phyloP scores from a whole-genome alignment of 2,888 invertebrate species.

The Agrotis puta region DNA sequence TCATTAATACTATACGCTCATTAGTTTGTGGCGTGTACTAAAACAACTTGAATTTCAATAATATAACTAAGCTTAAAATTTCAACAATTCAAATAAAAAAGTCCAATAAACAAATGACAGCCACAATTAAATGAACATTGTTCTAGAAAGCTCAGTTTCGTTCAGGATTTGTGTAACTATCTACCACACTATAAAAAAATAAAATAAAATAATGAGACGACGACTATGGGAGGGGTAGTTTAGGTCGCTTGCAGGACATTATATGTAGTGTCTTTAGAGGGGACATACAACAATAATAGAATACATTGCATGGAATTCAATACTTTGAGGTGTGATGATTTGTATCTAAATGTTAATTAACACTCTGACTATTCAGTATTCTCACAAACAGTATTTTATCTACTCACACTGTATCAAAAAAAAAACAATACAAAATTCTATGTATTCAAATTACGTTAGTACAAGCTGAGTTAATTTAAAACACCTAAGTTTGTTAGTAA shows the following conservation, averaged over 20 bases:
- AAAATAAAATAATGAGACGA: conserved; percentile 65
- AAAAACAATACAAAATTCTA: neutral
- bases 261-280: conserved; percentile 63
- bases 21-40: conserved; percentile 77
- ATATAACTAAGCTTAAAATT: neutral
- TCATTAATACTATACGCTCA: conserved; percentile 83
- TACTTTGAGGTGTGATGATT: conserved; percentile 62
- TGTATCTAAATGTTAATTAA: conserved; percentile 47
- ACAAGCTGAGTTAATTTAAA: conserved; percentile 17
- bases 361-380: conserved; percentile 31
- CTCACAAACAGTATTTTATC: conserved; percentile 17
- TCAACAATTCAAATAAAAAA: conserved; percentile 3
- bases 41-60: neutral
- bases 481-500: neutral
- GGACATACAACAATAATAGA: conserved; percentile 66
- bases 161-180: conserved; percentile 86
- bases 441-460: neutral
- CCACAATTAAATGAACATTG: conserved; percentile 86
- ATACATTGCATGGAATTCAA: conserved; percentile 67
- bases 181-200: conserved; percentile 77
- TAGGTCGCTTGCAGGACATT: conserved; percentile 71
- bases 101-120: conserved; percentile 41
- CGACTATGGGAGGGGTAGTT: conserved; percentile 64
- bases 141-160: conserved; percentile 88
- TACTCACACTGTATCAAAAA: neutral